A percentile compares a stretch with the other conserved stretches of the same genome.
Conservation (phyloP, 2,113 vertebrate genomes). For the Carettochelys insculpta region DNA sequence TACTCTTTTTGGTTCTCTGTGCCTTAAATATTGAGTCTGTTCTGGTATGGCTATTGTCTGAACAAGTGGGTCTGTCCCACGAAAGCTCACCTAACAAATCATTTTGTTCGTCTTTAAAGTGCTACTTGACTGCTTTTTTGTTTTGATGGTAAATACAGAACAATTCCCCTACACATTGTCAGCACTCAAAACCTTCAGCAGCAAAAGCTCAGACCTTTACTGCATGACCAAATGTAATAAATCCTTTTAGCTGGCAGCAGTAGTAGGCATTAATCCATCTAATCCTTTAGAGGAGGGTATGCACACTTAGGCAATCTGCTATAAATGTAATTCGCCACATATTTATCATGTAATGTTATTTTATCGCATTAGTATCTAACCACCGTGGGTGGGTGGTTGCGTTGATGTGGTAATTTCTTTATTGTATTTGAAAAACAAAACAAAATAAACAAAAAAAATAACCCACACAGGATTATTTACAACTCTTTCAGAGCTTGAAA, state of each 20-base stretch:
- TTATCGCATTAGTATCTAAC: neutral
- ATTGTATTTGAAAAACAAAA: too few species aligned
- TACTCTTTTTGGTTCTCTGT: too few species aligned
- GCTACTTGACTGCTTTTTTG: too few species aligned
- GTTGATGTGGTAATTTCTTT: too few species aligned
- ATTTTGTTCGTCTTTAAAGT: too few species aligned
- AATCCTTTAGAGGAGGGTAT: neutral
- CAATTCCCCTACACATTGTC: neutral
- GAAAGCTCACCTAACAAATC: too few species aligned
- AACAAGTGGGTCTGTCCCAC: too few species aligned
- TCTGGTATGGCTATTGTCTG: too few species aligned
- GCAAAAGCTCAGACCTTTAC: neutral
- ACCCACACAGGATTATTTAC: neutral
- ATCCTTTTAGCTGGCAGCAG: neutral
- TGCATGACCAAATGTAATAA: neutral
- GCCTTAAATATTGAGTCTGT: too few species aligned
- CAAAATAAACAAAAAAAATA: neutral
- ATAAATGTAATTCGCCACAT: neutral
- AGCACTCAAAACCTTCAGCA: neutral
- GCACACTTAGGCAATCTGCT: neutral
- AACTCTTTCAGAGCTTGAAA: neutral
- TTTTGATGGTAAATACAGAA: neutral
- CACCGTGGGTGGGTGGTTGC: too few species aligned
- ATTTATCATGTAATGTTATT: too few species aligned
- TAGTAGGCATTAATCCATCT: neutral